These are phyloP conservation scores for Hydrotaea diabolus DNA, from an alignment of 2,888 invertebrate species.

Conservation along the genomic window DNA sequence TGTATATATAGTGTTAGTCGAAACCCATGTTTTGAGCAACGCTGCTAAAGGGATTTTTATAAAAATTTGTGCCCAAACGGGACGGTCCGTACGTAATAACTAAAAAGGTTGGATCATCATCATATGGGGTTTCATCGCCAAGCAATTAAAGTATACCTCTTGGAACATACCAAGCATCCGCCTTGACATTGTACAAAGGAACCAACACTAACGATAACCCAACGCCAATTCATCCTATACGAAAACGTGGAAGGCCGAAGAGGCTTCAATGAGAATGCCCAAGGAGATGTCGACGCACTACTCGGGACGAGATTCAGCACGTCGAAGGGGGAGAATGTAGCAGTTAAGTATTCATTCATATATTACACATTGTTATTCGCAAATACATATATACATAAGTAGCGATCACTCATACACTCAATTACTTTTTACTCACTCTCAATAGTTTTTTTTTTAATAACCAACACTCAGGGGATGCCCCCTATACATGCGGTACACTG, in stretches of 20 bases:
- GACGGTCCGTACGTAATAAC: conserved; percentile 73
- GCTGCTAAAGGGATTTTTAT: conserved; percentile 63
- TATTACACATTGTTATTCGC: neutral
- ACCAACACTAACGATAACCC: conserved; percentile 39
- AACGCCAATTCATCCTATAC: conserved; percentile 48
- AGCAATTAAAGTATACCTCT: conserved; percentile 48
- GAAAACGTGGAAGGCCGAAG: conserved; percentile 41
- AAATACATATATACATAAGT: neutral
- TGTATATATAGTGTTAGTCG: conserved; percentile 70
- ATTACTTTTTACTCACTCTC: too few relatives aligned
- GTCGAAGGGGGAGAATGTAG: conserved; percentile 59
- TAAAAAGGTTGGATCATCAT: conserved; percentile 62
- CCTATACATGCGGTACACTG: too few relatives aligned
- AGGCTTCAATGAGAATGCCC: conserved; percentile 26
- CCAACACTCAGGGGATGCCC: too few relatives aligned
- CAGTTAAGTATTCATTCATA: neutral
- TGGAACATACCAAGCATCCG: conserved; percentile 55
- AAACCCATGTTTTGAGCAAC: conserved; percentile 68
- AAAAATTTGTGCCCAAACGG: conserved; percentile 72
- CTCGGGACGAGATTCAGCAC: conserved; percentile 37
- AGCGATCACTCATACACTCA: neutral
- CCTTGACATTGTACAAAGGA: conserved; percentile 43
- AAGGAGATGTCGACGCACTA: conserved; percentile 30
- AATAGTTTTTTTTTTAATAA: too few relatives aligned
- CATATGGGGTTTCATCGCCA: conserved; percentile 53